A percentile compares a stretch with the other conserved stretches of the same genome.
Evolutionary conservation across 1,140 invertebrate species (phyloP).

Genomic region (Uloborus diversus): DNA sequence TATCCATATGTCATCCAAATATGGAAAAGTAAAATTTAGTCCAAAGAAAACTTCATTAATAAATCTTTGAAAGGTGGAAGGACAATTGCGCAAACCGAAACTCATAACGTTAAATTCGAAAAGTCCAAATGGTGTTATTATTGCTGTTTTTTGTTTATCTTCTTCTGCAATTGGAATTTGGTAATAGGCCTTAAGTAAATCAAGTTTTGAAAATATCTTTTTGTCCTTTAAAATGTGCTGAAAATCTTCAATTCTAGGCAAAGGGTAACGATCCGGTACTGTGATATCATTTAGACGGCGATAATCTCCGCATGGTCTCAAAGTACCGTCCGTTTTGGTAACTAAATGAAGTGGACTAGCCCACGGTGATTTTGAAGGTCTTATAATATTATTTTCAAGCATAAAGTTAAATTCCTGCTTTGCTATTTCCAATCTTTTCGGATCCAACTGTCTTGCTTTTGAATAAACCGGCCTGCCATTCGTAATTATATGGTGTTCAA

Average conservation of each 20-base stretch:
- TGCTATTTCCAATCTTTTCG: background rate
- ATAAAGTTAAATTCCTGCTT: constrained; percentile 25
- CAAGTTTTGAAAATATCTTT: constrained; percentile 60
- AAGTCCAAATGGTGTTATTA: constrained; percentile 60
- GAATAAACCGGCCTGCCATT: background rate
- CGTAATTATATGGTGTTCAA: too few relatives aligned
- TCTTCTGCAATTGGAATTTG: constrained; percentile 60
- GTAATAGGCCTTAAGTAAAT: constrained; percentile 58
- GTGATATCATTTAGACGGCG: constrained; percentile 56
- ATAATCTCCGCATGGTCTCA: constrained; percentile 58
- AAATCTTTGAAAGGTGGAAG: constrained; percentile 59
- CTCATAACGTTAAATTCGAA: constrained; percentile 61
- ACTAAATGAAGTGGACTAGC: constrained; percentile 56
- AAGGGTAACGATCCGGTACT: constrained; percentile 57
- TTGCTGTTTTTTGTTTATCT: constrained; percentile 59
- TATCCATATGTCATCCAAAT: constrained; percentile 70
- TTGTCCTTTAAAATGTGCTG: too few relatives aligned
- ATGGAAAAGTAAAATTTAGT: constrained; percentile 63
- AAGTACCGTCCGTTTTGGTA: constrained; percentile 56
- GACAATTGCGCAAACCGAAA: constrained; percentile 62
- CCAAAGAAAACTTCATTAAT: constrained; percentile 53
- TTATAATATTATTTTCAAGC: constrained; percentile 3
- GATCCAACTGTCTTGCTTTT: constrained; percentile 8
- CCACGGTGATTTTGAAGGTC: background rate
- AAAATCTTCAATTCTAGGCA: too few relatives aligned